These are phyloP conservation scores for Carettochelys insculpta DNA, from an alignment of 2,113 vertebrate species.

Conservation along the genomic window DNA sequence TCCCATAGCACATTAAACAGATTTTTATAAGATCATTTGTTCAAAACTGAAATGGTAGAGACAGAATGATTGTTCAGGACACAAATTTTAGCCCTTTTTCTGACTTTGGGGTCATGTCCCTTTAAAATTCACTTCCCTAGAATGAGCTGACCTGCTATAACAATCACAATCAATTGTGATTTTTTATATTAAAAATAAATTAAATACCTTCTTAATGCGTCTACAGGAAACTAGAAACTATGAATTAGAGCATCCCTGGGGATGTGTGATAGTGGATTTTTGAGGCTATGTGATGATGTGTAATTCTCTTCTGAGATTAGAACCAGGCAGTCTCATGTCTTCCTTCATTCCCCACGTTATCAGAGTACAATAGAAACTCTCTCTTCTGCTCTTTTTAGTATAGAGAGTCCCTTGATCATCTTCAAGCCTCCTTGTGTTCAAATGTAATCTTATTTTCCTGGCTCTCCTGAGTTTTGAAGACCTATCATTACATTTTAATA, in stretches of 20 bases:
- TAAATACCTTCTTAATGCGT: background rate
- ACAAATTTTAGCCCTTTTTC: background rate
- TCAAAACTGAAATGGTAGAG: background rate
- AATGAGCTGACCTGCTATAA: background rate
- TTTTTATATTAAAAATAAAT: background rate
- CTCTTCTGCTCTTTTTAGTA: background rate
- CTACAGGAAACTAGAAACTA: background rate
- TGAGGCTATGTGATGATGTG: background rate
- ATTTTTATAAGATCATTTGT: background rate
- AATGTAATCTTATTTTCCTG: background rate
- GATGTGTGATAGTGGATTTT: background rate
- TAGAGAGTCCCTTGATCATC: background rate
- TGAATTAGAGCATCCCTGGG: background rate
- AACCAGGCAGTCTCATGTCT: background rate
- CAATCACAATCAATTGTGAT: background rate
- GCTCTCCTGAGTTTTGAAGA: background rate
- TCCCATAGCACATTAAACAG: background rate
- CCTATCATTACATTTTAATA: background rate
- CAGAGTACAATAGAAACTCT: background rate
- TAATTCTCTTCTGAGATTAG: background rate
- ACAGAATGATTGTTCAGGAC: background rate
- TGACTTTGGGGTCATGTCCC: background rate
- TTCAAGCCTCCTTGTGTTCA: background rate
- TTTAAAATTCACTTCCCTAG: background rate
- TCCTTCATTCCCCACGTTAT: background rate